Percentiles rank a stretch among this genome's conserved stretches.
Conservation (phyloP, 2,113 vertebrate genomes). For the Cacatua alba region DNA sequence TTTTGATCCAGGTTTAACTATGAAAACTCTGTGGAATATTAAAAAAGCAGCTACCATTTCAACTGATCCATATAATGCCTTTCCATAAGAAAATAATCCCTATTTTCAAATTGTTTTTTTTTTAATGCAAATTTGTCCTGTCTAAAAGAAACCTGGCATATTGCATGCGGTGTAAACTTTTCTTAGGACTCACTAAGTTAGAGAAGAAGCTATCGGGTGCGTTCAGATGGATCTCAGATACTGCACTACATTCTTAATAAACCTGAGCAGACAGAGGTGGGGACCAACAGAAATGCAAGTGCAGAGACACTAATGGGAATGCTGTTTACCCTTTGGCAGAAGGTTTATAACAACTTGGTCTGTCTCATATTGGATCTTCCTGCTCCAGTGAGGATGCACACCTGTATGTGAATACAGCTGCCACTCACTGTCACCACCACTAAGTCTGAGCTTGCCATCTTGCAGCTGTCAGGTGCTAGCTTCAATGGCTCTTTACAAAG, state of each 20-base stretch:
- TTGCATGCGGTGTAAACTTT: accelerated
- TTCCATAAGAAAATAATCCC: not conserved
- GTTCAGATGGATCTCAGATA: not conserved
- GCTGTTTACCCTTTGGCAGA: not conserved
- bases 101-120: not conserved
- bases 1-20: not conserved
- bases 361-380: not conserved
- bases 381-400: not conserved
- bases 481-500: not conserved
- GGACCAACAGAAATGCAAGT: not conserved
- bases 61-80: not conserved
- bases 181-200: not conserved
- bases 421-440: not conserved
- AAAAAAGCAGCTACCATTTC: not conserved
- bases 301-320: not conserved
- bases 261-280: not conserved
- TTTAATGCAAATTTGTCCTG: not conserved
- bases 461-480: not conserved
- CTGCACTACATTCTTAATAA: not conserved
- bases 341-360: not conserved
- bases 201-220: accelerated
- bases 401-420: not conserved
- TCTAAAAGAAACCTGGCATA: not conserved
- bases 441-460: not conserved
- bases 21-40: not conserved